phyloP scores from a whole-genome alignment of 92 coral and sea anemone species.

The Paramuricea clavata region DNA sequence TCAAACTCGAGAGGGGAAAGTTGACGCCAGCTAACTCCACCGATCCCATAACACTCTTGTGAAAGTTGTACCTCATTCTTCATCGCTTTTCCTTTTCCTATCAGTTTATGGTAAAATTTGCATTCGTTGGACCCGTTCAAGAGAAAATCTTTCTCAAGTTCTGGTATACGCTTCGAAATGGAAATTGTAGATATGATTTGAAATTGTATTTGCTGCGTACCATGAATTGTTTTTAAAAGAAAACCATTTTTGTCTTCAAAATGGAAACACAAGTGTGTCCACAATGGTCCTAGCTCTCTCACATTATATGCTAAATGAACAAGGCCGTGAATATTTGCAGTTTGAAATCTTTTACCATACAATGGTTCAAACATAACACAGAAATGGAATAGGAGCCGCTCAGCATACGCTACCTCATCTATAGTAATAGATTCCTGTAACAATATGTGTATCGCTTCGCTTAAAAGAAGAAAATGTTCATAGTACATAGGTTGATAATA shows the following conservation, averaged over 20 bases:
- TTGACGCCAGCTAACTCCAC: neutral
- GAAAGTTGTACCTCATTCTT: neutral
- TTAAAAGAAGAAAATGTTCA: slow-evolving; percentile 56
- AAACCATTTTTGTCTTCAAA: slow-evolving; percentile 71
- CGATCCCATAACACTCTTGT: neutral
- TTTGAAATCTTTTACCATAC: slow-evolving; percentile 42
- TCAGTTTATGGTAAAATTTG: slow-evolving; percentile 51
- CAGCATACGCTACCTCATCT: slow-evolving; percentile 63
- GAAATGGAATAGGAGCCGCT: slow-evolving; percentile 57
- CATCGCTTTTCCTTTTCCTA: slow-evolving; percentile 15
- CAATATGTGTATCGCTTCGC: slow-evolving; percentile 54
- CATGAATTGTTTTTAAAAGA: slow-evolving; percentile 55
- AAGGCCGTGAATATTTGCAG: slow-evolving; percentile 29
- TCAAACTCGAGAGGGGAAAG: neutral
- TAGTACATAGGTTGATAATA: slow-evolving; percentile 42
- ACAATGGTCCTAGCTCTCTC: slow-evolving; percentile 61
- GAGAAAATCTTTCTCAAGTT: slow-evolving; percentile 48
- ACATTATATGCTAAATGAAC: slow-evolving; percentile 12
- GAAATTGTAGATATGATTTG: slow-evolving; percentile 66
- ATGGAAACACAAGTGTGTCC: slow-evolving; percentile 62
- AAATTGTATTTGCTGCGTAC: slow-evolving; percentile 58
- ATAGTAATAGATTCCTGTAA: slow-evolving; percentile 52
- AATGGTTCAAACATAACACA: slow-evolving; percentile 48
- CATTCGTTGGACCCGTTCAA: slow-evolving; percentile 8
- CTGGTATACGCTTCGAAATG: slow-evolving; percentile 56